These are phyloP conservation scores for Seriola quinqueradiata DNA, from an alignment of 2,113 vertebrate species.

Conservation along the genomic window DNA sequence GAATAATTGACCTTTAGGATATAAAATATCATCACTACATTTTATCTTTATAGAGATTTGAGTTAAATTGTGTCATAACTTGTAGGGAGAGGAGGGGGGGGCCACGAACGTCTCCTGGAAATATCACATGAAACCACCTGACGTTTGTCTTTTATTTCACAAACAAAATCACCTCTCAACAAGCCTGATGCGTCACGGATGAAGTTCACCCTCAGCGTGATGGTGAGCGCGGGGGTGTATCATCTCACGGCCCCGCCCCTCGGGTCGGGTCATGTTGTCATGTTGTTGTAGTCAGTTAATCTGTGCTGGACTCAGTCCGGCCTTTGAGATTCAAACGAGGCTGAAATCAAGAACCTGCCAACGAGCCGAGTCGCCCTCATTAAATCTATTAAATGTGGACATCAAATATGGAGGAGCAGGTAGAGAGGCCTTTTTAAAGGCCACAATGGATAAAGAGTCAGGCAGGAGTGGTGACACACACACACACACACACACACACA, in stretches of 20 bases:
- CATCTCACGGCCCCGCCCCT: background rate
- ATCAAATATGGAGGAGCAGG: conserved; percentile 63
- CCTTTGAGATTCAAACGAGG: conserved; percentile 40
- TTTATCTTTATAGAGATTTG: no score
- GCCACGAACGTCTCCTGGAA: background rate
- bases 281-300: conserved; percentile 28
- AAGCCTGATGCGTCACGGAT: background rate
- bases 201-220: background rate
- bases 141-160: background rate
- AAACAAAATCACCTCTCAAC: no score
- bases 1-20: no score
- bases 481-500: conserved; percentile 13
- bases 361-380: conserved; percentile 16
- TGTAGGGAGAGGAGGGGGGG: no score
- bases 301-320: background rate
- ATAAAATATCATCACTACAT: no score
- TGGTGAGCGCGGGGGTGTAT: background rate
- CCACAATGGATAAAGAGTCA: conserved; percentile 31
- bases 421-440: conserved; percentile 37
- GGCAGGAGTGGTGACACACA: conserved; percentile 3
- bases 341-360: conserved; percentile 25
- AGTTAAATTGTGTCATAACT: no score
- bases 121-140: background rate
- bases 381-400: conserved; percentile 27
- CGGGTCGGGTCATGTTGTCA: conserved; percentile 15